These are phyloP conservation scores for Cepphus grylle DNA, from an alignment of 2,113 vertebrate genomes.

Conservation along the genomic window DNA sequence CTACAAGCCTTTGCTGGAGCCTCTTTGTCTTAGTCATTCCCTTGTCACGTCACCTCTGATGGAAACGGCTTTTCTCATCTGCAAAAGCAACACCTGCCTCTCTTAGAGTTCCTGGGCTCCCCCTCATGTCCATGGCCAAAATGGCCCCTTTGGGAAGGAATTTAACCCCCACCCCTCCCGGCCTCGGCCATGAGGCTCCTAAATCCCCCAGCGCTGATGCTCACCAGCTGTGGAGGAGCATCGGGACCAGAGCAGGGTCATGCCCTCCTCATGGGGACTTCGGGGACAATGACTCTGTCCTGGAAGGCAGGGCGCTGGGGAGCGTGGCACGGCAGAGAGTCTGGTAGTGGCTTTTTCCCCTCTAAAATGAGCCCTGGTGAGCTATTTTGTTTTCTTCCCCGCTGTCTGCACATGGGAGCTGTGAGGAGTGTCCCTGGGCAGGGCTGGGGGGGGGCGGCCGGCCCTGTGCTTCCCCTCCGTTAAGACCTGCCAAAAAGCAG, in stretches of 20 bases:
- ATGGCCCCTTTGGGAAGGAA: neutral
- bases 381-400: accelerated
- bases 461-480: neutral
- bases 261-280: accelerated
- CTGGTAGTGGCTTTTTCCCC: neutral
- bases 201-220: neutral
- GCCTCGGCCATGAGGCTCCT: neutral
- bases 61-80: too few species aligned
- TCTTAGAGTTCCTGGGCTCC: neutral
- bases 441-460: accelerated
- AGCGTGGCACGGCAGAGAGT: accelerated
- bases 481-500: neutral
- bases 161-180: neutral
- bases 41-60: too few species aligned
- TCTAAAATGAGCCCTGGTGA: neutral
- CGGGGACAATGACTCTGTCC: neutral
- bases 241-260: neutral
- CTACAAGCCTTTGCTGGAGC: too few species aligned
- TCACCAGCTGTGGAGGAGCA: neutral
- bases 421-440: neutral
- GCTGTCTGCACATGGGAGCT: accelerated
- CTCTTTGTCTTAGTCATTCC: too few species aligned
- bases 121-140: neutral
- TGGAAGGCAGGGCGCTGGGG: neutral
- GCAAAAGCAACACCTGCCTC: too few species aligned